These are phyloP conservation scores for Phragmatobia fuliginosa DNA, from an alignment of 2,888 invertebrate species.

Conservation along the genomic window DNA sequence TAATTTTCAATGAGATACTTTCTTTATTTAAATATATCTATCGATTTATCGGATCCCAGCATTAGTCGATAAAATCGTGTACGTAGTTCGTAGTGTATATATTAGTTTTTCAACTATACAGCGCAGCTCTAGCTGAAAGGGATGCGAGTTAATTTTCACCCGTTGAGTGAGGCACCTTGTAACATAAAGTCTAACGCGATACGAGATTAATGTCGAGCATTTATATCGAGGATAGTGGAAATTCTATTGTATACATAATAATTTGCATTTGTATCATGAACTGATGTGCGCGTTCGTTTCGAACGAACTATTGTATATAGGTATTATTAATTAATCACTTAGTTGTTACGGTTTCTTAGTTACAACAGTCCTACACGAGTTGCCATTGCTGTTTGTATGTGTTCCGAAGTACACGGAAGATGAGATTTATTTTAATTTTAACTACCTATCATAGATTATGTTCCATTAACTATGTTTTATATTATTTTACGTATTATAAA, in stretches of 20 bases:
- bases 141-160: conserved; percentile 67
- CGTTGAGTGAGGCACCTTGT: conserved; percentile 83
- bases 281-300: conserved; percentile 44
- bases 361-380: conserved; percentile 69
- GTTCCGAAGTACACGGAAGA: conserved; percentile 59
- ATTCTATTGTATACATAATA: conserved; percentile 66
- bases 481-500: conserved; percentile 71
- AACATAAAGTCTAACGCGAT: conserved; percentile 55
- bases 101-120: conserved; percentile 32
- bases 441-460: conserved; percentile 61
- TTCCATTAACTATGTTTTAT: conserved; percentile 65
- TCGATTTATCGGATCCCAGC: conserved; percentile 11
- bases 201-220: conserved; percentile 70
- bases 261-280: conserved; percentile 66
- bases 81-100: conserved; percentile 3
- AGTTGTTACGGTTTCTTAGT: conserved; percentile 63
- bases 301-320: conserved; percentile 50
- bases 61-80: not conserved
- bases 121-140: conserved; percentile 39
- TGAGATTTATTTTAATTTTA: conserved; percentile 75
- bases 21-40: not conserved
- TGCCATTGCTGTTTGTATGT: conserved; percentile 69
- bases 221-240: conserved; percentile 67
- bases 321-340: conserved; percentile 50
- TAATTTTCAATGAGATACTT: conserved; percentile 3